A percentile compares a stretch with the other conserved stretches of the same genome.
Conservation (phyloP, 2,797 vertebrate genomes). For the Setipinna tenuifilis region DNA sequence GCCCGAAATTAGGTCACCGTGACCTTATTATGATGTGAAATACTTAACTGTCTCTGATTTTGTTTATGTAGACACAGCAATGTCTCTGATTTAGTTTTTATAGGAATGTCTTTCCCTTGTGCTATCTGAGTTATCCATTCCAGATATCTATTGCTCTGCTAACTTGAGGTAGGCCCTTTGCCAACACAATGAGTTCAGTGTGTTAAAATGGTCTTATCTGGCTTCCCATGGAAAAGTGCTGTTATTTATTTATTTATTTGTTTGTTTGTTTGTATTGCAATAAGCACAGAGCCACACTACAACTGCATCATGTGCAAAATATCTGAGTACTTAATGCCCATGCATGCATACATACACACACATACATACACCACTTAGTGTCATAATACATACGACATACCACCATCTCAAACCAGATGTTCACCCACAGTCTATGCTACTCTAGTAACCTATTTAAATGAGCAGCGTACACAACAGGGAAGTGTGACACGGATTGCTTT, state of each 20-base stretch:
- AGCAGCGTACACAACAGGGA: background rate
- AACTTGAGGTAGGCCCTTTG: too few relatives aligned
- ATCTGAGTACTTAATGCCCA: background rate
- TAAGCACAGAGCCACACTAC: background rate
- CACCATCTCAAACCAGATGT: background rate
- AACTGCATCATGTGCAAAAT: background rate
- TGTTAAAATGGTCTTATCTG: background rate
- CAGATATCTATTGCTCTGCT: background rate
- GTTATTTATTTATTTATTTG: too few relatives aligned
- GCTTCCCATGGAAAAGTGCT: background rate
- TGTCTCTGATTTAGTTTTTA: background rate
- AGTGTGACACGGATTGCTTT: constrained; percentile 59
- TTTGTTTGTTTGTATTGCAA: background rate
- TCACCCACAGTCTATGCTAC: background rate
- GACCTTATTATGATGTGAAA: background rate
- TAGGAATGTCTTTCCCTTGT: background rate
- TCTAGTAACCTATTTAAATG: constrained; percentile 37
- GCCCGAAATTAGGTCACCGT: background rate
- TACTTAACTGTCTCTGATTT: too few relatives aligned
- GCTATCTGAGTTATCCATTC: background rate
- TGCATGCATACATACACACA: background rate
- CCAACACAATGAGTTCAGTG: too few relatives aligned
- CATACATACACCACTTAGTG: too few relatives aligned
- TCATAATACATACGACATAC: background rate
- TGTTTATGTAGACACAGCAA: background rate